Base-by-base conservation (phyloP, 2,797 vertebrate genomes). In the Anisognathus igniventris region DNA sequence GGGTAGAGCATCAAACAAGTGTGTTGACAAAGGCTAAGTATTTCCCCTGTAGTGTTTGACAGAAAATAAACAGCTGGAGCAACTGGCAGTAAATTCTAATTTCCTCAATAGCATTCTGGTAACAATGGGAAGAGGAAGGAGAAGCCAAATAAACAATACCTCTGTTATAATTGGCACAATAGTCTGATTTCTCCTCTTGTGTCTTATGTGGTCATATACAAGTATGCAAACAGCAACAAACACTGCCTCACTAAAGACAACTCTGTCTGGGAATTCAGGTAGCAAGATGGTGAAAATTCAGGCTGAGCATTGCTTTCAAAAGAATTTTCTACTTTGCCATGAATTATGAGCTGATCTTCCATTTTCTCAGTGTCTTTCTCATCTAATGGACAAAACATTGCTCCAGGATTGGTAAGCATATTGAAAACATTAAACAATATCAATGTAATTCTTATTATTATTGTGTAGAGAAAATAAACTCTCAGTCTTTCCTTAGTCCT, bases 81-180 rank as follows among this genome's bases (percentile, higher is more conserved):
- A 79, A 77, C 73, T 75, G 44, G 89, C 58, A 66, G 50, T 90
- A 87, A 85, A 75, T 84, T 76, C 83, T 27, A 53, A 60, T 91
- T 96, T 96, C 93, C 91, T 91, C 94, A 88, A 35, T 47, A 91
- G 58, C 35, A n/a, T 90, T 86, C 71, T 77, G 51, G 9, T 94
- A 91, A 67, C 90, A 96, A 91, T 80, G 64, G 64, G 68, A 94
- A 91, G 72, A 92, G 77, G 86, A 92, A 94, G 92, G 73, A 89
- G 83, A 95, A 88, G 23, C 12, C 72, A 74, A 82, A 64, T 47
- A 72, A 91, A 90, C 53, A 80, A 54, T 60, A 50, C 9, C 2
- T 90, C 56, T 88, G 84, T 73, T 85, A 44, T 56, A 90, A 86
- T 47, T 66, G 70, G 93, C 82, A 91, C 81, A 65, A 66, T 35